Base-by-base conservation (phyloP, 30 jellyfish, hydroid and myxozoan species). In the Hydractinia symbiolongicarpus region DNA sequence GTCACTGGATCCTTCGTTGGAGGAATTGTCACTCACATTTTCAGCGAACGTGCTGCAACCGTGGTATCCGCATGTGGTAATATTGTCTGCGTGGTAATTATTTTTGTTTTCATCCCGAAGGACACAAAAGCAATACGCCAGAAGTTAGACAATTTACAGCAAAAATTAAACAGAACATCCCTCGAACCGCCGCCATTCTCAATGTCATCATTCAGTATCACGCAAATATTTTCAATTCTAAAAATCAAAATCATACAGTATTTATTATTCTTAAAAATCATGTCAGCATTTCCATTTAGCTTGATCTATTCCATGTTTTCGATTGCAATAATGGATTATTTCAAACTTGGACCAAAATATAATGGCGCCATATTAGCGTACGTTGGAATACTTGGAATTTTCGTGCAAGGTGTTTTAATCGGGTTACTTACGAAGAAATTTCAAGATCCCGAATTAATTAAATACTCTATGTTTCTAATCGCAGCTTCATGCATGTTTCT, bases 241-340 rank as follows among this genome's bases (percentile, higher is more conserved):
- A 62, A 67, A 68, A 61, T 79, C 21, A 67, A 79, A 20, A 79
- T 61, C 21, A 66, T 79, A 8, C 57, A 67, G 9, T 79, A 61
- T 79, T 79, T 79, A 16, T 69, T 79, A 15, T 54, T 79, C 73
- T 61, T 79, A 19, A 79, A 79, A 61, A 61, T 79, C 54, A 16
- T 66, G 21, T 61, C 83, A 9, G 87, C 87, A 5, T 79, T 79
- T 61, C 87, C 87, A 13, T 79, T 79, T 66, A 53, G 74, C 1
- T n/a, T 79, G 19, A 15, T 79, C 0, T 79, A 79, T 20, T 79
- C 87, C 4, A 79, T 79, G 87, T 79, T 79, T 66, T 61, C 85
- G 54, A 79, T 79, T 66, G 87, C 87, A 20, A 79, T 79, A 5
- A 79, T 79, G 87, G 87, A 79, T 79, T 79, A 21, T 54, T 79